phyloP scores from a whole-genome alignment of 2,888 invertebrate species.

The Drosophila paramelanica region DNA sequence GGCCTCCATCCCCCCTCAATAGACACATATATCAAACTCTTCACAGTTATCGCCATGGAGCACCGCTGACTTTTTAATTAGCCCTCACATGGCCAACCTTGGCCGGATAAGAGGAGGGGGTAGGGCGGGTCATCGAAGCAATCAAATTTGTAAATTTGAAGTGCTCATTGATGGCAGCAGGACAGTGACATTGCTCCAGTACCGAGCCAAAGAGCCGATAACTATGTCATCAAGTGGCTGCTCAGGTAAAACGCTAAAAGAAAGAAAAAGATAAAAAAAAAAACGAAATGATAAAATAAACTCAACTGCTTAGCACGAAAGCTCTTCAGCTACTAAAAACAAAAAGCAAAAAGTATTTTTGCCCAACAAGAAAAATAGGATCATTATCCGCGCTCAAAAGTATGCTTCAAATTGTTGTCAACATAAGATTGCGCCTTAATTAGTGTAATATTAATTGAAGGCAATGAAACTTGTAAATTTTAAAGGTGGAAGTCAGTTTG shows the following conservation, averaged over 20 bases:
- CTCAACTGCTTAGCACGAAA: neutral
- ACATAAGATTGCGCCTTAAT: no score
- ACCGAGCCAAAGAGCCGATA: neutral
- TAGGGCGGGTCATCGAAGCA: neutral
- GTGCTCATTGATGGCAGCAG: constrained; percentile 28
- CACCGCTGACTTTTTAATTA: constrained; percentile 52
- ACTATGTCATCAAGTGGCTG: constrained; percentile 13
- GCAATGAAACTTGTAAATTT: no score
- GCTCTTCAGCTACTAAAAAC: neutral
- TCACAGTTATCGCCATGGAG: constrained; percentile 29
- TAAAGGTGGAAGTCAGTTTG: no score
- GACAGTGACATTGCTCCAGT: constrained; percentile 52
- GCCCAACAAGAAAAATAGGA: no score
- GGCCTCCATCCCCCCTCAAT: neutral
- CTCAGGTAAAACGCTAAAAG: constrained; percentile 14
- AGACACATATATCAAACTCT: neutral
- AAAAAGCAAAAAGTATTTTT: neutral
- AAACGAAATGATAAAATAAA: no score
- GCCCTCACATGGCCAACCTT: constrained; percentile 35
- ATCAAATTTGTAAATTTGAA: constrained; percentile 40
- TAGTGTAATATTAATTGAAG: no score
- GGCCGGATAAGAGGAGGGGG: neutral
- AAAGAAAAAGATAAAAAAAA: neutral
- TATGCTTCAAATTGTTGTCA: neutral
- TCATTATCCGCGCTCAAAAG: neutral